Evolutionary conservation across 2,797 vertebrate genomes (phyloP), one percentile per base, ranked within the genome.

Genomic region (Coendou prehensilis): DNA sequence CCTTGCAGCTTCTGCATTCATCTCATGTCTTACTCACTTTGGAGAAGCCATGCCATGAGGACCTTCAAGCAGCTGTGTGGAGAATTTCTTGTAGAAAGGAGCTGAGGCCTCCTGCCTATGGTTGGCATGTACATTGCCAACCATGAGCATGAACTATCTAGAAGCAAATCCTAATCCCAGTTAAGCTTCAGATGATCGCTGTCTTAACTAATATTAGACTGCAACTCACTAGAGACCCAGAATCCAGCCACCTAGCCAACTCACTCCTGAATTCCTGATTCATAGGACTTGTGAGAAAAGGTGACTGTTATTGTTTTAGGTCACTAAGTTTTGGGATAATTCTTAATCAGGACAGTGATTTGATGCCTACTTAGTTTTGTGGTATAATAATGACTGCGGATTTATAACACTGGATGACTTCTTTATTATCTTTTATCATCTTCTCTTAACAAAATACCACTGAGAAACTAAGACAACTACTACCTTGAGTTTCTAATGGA

Each of bases 381-480:
- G 23, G 1, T 81, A 33, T 63, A 83, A 89, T 26, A 93, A 82
- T 61, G 61, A 4, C 52, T 75, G 30, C 45, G 57, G 23, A 71
- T 41, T 63, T 67, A 9, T 75, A 92, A 5, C 5, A 17, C 4
- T 75, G 15, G 22, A 57, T 76, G 13, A 50, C 23, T 71, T 54
- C 7, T 59, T 20, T 93, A 9, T 96, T 82, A 79, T 26, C 1
- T 67, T 28, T 4, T 52, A 54, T 76, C 37, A 85, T 20, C 9
- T 93, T 90, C 92, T 93, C 61, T n/a, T 84, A 92, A 71, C 47
- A 92, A 96, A 92, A 75, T 9, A 85, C 3, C 1, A 69, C 33
- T 37, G 9, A 92, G 47, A 73, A 88, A 82, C 26, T 63, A 47
- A 93, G 26, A 54, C 64, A 93, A 88, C 57, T 81, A 61, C 45